Percentiles rank a stretch among this genome's conserved stretches.
Conservation (phyloP, 2,113 vertebrate genomes). For the Rhipidura dahli region DNA sequence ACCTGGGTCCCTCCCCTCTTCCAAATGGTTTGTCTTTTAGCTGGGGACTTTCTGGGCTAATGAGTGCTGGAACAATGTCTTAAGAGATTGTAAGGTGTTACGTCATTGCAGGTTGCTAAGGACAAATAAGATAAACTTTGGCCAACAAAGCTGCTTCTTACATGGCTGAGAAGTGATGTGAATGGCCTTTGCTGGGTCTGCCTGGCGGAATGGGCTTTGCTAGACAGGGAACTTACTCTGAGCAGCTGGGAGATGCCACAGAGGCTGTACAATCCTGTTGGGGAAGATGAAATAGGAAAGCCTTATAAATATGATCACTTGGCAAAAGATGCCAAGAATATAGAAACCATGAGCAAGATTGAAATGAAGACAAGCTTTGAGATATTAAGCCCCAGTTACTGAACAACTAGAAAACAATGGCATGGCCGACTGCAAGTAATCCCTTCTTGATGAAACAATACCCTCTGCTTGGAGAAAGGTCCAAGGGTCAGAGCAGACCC, state of each 20-base stretch:
- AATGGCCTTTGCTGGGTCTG: background rate
- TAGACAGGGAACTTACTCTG: fast-evolving
- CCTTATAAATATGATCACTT: no score
- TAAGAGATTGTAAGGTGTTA: background rate
- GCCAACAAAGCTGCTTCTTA: fast-evolving
- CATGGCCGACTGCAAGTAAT: no score
- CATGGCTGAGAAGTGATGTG: background rate
- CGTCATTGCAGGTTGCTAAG: background rate
- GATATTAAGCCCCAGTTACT: no score
- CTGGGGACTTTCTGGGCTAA: background rate
- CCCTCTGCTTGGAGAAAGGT: no score
- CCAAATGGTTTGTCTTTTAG: background rate
- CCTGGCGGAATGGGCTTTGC: background rate
- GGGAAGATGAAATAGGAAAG: no score
- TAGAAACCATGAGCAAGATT: no score
- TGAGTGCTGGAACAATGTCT: background rate
- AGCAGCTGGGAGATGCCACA: no score
- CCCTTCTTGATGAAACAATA: no score
- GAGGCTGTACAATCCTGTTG: background rate
- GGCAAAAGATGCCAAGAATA: no score
- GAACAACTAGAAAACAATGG: no score
- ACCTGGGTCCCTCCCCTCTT: background rate
- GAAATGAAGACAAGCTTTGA: no score
- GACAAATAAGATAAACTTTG: background rate
- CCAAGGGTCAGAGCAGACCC: no score